phyloP scores from a whole-genome alignment of 2,113 vertebrate genomes.

The Camelus bactrianus region DNA sequence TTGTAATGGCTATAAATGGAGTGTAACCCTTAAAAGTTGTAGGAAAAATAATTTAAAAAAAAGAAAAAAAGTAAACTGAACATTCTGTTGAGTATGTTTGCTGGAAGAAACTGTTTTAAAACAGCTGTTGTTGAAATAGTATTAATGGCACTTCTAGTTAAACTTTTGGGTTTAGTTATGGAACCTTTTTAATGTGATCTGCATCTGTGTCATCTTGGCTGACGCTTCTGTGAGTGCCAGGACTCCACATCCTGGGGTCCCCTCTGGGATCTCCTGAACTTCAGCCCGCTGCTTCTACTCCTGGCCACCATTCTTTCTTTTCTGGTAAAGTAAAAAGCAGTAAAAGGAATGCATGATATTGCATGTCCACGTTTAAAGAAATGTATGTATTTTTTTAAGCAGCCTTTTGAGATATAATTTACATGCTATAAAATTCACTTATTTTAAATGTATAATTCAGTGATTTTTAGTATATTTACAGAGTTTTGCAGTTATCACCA shows the following conservation, averaged over 20 bases:
- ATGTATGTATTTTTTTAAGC: background rate
- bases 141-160: background rate
- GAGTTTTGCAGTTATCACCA: background rate
- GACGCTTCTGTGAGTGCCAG: background rate
- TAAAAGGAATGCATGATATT: background rate
- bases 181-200: background rate
- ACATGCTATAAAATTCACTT: background rate
- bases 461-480: background rate
- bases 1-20: background rate
- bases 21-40: background rate
- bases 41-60: background rate
- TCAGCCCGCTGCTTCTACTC: background rate
- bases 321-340: slow-evolving; percentile 18
- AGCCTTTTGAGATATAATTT: background rate
- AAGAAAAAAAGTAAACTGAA: background rate
- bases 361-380: background rate
- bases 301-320: background rate
- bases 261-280: background rate
- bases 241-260: background rate
- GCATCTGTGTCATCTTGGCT: background rate
- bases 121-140: background rate
- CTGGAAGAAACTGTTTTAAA: background rate
- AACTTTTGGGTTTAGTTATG: background rate
- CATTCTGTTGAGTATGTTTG: background rate
- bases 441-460: background rate